Conservation (phyloP, 1,140 invertebrate genomes). For the Akabosia matsudoensis region DNA sequence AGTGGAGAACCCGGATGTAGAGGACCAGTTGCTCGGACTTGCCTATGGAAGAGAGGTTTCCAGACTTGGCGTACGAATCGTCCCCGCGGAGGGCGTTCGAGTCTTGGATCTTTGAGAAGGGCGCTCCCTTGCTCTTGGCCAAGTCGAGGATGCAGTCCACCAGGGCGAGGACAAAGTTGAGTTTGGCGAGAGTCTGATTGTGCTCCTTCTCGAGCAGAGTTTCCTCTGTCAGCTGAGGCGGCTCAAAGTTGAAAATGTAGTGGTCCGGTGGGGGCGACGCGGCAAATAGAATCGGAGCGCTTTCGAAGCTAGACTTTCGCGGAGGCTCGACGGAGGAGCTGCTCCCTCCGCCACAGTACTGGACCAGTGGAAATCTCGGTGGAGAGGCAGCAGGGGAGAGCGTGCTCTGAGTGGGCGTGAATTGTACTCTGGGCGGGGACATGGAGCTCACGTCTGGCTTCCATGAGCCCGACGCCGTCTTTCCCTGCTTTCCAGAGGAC, state of each 20-base stretch:
- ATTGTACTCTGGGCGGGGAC: slow-evolving; percentile 74
- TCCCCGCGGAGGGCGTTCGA: slow-evolving; percentile 30
- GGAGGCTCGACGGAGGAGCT: slow-evolving; percentile 35
- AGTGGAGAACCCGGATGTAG: slow-evolving; percentile 81
- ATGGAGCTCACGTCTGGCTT: slow-evolving; percentile 77
- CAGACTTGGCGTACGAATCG: slow-evolving; percentile 26
- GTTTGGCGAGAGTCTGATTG: slow-evolving; percentile 87
- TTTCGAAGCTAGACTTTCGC: slow-evolving; percentile 48
- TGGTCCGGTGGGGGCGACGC: slow-evolving; percentile 56
- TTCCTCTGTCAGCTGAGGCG: slow-evolving; percentile 90
- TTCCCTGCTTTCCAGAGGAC: slow-evolving; percentile 35
- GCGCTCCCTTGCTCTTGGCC: slow-evolving; percentile 70
- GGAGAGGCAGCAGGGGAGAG: slow-evolving; percentile 42
- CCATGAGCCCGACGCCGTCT: slow-evolving; percentile 35
- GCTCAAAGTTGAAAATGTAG: slow-evolving; percentile 73
- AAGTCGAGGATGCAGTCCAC: slow-evolving; percentile 87
- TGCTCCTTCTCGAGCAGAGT: slow-evolving; percentile 90
- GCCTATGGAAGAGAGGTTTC: slow-evolving; percentile 52
- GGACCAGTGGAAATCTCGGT: slow-evolving; percentile 42
- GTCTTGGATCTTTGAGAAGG: slow-evolving; percentile 58
- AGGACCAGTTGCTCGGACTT: slow-evolving; percentile 88
- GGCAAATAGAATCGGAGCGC: slow-evolving; percentile 49
- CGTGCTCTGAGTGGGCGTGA: slow-evolving; percentile 44
- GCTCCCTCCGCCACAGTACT: slow-evolving; percentile 39
- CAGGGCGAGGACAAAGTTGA: slow-evolving; percentile 86